phyloP scores from a whole-genome alignment of 2,113 vertebrate genomes.

The Centrocercus urophasianus region DNA sequence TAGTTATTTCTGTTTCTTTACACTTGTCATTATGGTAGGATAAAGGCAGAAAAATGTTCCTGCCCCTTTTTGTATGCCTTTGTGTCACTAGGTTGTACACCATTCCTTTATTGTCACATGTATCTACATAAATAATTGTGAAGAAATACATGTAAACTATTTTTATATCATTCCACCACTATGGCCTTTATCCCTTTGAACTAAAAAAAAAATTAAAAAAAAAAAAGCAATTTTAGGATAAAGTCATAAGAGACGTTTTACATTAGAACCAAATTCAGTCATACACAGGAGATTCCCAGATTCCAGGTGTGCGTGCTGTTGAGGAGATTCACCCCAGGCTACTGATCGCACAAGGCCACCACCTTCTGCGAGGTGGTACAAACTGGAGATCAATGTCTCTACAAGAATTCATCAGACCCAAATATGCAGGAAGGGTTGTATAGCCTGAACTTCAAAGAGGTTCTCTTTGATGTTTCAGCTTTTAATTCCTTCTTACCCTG shows the following conservation, averaged over 20 bases:
- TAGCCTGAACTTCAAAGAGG: not conserved
- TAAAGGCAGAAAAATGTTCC: not conserved
- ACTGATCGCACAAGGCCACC: not conserved
- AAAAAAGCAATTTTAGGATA: not conserved
- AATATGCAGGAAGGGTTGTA: not conserved
- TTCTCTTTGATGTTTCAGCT: not conserved
- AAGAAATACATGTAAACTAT: not conserved
- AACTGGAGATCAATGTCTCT: not conserved
- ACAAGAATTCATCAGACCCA: not conserved
- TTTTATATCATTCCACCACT: not conserved
- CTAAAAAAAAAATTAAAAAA: not conserved
- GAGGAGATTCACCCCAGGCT: not conserved
- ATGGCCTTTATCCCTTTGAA: not conserved
- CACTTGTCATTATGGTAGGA: fast-evolving
- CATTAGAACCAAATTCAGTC: not conserved
- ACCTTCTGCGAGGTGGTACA: not conserved
- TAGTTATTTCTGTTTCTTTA: not conserved
- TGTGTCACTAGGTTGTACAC: not conserved
- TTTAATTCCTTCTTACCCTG: not conserved
- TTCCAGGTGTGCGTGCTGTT: not conserved
- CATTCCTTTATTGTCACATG: not conserved
- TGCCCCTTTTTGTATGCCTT: not conserved
- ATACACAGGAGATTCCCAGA: not conserved
- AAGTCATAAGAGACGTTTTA: not conserved
- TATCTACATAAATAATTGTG: not conserved